Base-by-base conservation (phyloP, 1,140 invertebrate genomes). In the Caerostris darwini region DNA sequence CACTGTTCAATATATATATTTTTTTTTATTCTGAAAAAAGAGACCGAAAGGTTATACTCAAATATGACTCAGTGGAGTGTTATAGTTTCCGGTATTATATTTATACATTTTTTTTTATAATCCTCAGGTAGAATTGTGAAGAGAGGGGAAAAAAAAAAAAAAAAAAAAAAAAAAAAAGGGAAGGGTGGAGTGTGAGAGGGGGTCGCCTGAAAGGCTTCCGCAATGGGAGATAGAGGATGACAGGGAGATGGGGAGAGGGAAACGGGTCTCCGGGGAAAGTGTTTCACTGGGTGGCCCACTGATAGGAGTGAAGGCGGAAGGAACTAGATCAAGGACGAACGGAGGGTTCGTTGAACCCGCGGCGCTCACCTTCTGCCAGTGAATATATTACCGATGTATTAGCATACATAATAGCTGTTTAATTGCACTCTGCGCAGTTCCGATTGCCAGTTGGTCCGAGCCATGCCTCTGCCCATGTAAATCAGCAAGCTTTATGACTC, bases 261-360 rank as follows among this genome's bases (percentile, higher is more conserved):
- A 89, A 64, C 87, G 87, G 87, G 87, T 89, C 61, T 89, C 59
- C 87, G 69, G 77, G 54, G 77, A 83, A 86, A 89, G 57, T 94
- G 92, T 94, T 94, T 88, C 86, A 94, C 69, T 57, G 86, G 86
- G 92, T 87, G 83, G 92, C 69, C 92, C 86, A 87, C 58, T 85
- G 81, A 17, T 67, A 34, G 61, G 17, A 54, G 12, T 61, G 83
- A 57, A 94, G 85, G 61, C 90, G 90, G 90, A 92, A 92, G 77
- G 90, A 92, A 92, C 53, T 94, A 56, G 92, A 94, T 94, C 92
- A 94, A 94, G 92, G 92, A 94, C 92, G 92, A 56, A 53, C 17
- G 34, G 59, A 19, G 53, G 53, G 92, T 58, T 94, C 92, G 56
- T 59, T 54, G 85, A 94, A 56, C 92, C 59, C 92, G 57, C 50